phyloP scores from a whole-genome alignment of 1,140 invertebrate genomes.

The Lasaia peninsularis region DNA sequence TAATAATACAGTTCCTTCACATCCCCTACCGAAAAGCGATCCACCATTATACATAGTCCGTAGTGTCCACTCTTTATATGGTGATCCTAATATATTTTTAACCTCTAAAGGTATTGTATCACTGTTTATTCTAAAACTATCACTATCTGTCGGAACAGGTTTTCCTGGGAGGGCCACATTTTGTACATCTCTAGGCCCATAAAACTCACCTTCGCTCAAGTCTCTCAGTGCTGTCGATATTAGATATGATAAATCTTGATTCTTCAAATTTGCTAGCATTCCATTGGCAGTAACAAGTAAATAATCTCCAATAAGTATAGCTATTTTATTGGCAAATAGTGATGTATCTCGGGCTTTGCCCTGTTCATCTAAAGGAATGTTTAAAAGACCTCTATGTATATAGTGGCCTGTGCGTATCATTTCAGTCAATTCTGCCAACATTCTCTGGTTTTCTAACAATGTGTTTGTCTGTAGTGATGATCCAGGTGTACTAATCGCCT shows the following conservation, averaged over 20 bases:
- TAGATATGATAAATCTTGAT: constrained; percentile 87
- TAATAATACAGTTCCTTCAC: constrained; percentile 87
- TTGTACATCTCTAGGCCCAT: constrained; percentile 85
- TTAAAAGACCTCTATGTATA: constrained; percentile 92
- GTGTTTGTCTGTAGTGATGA: constrained; percentile 31
- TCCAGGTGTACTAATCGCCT: constrained; percentile 81
- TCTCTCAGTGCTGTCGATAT: constrained; percentile 90
- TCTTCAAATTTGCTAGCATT: constrained; percentile 85
- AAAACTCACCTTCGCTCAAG: constrained; percentile 91
- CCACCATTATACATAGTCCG: constrained; percentile 87
- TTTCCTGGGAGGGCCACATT: constrained; percentile 85
- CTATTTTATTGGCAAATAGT: constrained; percentile 93
- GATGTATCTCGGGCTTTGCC: constrained; percentile 80
- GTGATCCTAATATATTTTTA: constrained; percentile 79
- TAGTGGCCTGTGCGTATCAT: constrained; percentile 96
- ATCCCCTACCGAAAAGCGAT: constrained; percentile 88
- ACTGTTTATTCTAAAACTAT: constrained; percentile 47
- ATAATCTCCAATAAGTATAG: constrained; percentile 93
- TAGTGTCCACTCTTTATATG: constrained; percentile 87
- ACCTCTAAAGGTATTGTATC: constrained; percentile 64
- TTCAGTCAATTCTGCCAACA: constrained; percentile 93
- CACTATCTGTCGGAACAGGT: constrained; percentile 44
- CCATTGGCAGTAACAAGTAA: constrained; percentile 89
- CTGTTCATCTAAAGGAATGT: constrained; percentile 78
- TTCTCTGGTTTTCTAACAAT: constrained; percentile 83